Evolutionary conservation across 2,888 invertebrate genomes (phyloP).

Genomic region (Oligia latruncula): DNA sequence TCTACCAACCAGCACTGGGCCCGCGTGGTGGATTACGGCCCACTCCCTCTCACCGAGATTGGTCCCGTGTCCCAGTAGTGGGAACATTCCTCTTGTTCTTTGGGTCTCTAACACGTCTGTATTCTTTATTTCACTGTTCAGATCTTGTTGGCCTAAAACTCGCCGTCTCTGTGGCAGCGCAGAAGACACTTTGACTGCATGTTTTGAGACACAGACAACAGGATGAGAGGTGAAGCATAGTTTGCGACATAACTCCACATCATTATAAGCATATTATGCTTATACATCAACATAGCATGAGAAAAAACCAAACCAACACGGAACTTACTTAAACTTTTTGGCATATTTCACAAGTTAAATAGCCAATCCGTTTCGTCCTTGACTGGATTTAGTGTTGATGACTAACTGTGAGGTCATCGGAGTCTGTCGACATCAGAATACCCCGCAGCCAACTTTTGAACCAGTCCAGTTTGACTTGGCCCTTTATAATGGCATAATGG

Average conservation of each 20-base stretch:
- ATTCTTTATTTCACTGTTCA: too few species aligned
- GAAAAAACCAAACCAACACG: slow-evolving; percentile 28
- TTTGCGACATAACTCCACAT: not conserved
- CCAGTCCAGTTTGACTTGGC: slow-evolving; percentile 19
- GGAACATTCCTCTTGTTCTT: not conserved
- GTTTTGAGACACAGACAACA: accelerated
- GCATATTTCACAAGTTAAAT: slow-evolving; percentile 31
- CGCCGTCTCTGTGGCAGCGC: not conserved
- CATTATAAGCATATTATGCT: not conserved
- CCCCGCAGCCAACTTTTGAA: not conserved
- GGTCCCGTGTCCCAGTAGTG: too few species aligned
- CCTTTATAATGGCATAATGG: not conserved
- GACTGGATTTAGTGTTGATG: slow-evolving; percentile 52
- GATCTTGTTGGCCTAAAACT: too few species aligned
- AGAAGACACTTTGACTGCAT: not conserved
- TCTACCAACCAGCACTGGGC: too few species aligned
- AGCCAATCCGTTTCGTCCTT: slow-evolving; percentile 45
- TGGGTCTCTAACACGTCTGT: too few species aligned
- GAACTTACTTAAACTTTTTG: slow-evolving; percentile 23
- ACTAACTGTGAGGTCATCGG: slow-evolving; percentile 52
- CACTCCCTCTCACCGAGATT: too few species aligned
- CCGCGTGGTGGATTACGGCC: too few species aligned
- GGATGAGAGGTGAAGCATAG: not conserved
- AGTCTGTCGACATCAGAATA: slow-evolving; percentile 46
- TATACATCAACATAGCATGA: not conserved